Base-by-base conservation (phyloP, 2,113 vertebrate species). In the Menura novaehollandiae region DNA sequence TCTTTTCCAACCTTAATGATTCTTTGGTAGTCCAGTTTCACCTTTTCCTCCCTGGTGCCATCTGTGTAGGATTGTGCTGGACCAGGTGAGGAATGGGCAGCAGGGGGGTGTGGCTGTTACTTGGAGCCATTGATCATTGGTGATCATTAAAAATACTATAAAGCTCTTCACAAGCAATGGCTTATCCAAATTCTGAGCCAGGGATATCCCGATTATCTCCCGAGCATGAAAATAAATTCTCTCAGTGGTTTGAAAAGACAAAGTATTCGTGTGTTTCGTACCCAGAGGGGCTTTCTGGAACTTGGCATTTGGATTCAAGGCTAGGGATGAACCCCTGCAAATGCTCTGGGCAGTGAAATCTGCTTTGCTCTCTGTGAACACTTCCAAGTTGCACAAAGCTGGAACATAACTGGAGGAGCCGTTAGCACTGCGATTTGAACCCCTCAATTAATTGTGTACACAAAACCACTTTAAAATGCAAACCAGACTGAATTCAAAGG, bases 401-500 rank as follows among this genome's bases (percentile, higher is more conserved):
- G 85, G 44, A 80, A 69, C n/a, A 35, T 91, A 89, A 94, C 60
- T 95, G 79, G 87, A 84, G 77, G 72, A 78, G 68, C 93, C 96
- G 96, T 78, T 95, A 94, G 88, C 81, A 64, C 51, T 72, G 15
- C 72, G 72, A 22, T 92, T 93, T 92, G 53, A 90, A 85, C 72
- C 6, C 6, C 47, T 60, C 21, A 73, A 90, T 81, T 93, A 88
- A 89, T 30, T 22, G 39, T 72, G 32, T 47, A 39, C 47, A 47
- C 53, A 78, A 82, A 77, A 11, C 9, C 63, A 64, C 83, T 88
- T 91, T 47, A 79, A 81, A 83, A 74, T 81, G 55, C 88, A 93
- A 96, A 97, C 86, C 67, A 87, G 55, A 22, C 85, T 69, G 47
- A 73, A 75, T 92, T 95, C 43, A 77, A 95, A 46, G 69, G 59